Percentiles rank a stretch among this genome's conserved stretches.
phyloP scores from a whole-genome alignment of 2,113 vertebrate species.

The Laticauda colubrina region DNA sequence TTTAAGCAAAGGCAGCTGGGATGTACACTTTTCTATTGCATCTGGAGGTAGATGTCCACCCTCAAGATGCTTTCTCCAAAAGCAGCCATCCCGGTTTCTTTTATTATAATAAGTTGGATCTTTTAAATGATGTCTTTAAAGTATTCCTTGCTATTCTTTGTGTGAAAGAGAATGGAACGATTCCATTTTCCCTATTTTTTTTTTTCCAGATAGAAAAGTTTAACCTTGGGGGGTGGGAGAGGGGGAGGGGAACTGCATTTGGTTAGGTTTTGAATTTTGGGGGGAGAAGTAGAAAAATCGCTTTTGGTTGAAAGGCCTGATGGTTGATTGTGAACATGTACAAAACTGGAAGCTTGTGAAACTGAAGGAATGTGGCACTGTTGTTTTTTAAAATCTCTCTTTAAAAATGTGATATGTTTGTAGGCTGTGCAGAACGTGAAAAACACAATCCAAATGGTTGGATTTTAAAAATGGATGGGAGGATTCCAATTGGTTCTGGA shows the following conservation, averaged over 20 bases:
- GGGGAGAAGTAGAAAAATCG: too few species aligned
- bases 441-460: not conserved
- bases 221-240: not conserved
- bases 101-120: not conserved
- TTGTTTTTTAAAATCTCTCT: not conserved
- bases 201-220: not conserved
- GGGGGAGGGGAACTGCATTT: not conserved
- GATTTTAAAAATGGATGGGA: not conserved
- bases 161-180: not conserved
- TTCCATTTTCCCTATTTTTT: too few species aligned
- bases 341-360: not conserved
- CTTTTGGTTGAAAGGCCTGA: not conserved
- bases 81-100: too few species aligned
- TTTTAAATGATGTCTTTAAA: slow-evolving; percentile 2
- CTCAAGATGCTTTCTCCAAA: not conserved
- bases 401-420: not conserved
- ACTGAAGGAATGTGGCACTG: not conserved
- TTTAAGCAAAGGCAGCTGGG: not conserved
- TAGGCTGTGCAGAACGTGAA: not conserved
- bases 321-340: not conserved
- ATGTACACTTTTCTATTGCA: too few species aligned
- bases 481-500: not conserved
- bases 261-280: not conserved
- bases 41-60: too few species aligned
- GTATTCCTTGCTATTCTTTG: not conserved